Evolutionary conservation across 2,888 invertebrate genomes (phyloP), one percentile per base, ranked within the genome.

Genomic region (Cinara cedri): DNA sequence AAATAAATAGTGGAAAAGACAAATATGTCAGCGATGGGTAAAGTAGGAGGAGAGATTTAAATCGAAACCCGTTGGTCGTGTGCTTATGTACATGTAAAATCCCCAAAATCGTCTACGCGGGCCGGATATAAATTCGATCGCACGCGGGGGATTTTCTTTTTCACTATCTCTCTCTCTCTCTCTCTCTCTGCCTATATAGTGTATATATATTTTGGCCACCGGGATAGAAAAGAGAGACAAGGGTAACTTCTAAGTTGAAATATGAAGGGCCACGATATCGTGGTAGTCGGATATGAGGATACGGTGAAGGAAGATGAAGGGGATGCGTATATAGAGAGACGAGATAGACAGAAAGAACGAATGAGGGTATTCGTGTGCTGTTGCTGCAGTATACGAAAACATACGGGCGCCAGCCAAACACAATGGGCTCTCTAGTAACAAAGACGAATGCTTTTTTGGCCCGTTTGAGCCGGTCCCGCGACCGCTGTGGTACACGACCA

Each of bases 191-290:
- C 34, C 3, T 6, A 4, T 34, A 34, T 6, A 34, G 34, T 34
- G 6, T 34, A 4, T 34, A 34, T 34, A 34, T 34, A 3, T 34
- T 34, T 34, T 6, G 34, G 34, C 34, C 34, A 6, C 34, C 34
- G 3, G 34, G 34, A 6, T 34, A n/a, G n/a, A n/a, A n/a, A 3
- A 34, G 44, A 1, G 24, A 24, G 65, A 65, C 75, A 54, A 44
- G 75, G 75, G 75, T 75, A 65, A 44, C 65, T 63, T 75, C 65
- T 10, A 44, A 54, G 75, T 65, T 75, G 75, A 75, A 75, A 75
- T 75, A 75, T 75, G 74, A 75, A 34, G 63, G 51, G 63, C 63
- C 14, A 10, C 34, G 34, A 34, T 6, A 34, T 34, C 34, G 2
- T 11, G 1, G 21, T 19, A 19, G 14, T 14, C 16, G 10, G 16